Base-by-base conservation (phyloP, 2,113 vertebrate species). In the Muscicapa adusta region DNA sequence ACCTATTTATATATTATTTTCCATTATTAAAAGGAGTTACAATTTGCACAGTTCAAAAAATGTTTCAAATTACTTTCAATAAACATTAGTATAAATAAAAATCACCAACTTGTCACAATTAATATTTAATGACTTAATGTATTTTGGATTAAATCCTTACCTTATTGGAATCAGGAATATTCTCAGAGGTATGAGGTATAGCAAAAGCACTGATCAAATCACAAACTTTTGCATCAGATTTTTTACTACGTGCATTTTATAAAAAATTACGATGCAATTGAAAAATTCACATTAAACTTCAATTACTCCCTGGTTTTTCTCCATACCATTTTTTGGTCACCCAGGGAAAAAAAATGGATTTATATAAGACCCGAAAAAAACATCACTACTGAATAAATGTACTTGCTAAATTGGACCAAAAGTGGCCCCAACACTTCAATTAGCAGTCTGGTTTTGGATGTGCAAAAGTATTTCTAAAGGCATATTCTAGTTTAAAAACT, bases 251-350 rank as follows among this genome's bases (percentile, higher is more conserved):
- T 22, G 12, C 4, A 29, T 95, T 95, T 94, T 93, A 81, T 93
- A 92, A 94, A 96, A 97, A 96, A 94, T 86, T 91, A 91, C 88
- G 95, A 93, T 71, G 40, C 40, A 89, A 82, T 90, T 51, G 65
- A 89, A 85, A 95, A 93, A 88, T 8, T 71, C 68, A 68, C 43
- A 94, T 96, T 94, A 95, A 92, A 92, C 54, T 89, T 94, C 77
- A 94, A 28, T 75, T 77, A 94, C 78, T 26, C 53, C 96, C 36
- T 91, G 87, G 74, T 62, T 96, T 93, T 96, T 82, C 45, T 56
- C 74, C 60, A 61, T 29, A 75, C 14, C 22, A 54, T 89, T 96
- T 95, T 91, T 68, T 82, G 48, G 43, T 34, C 40, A 85, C 62
- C 8, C 83, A 31, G 53, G 72, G 36, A 82, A 1, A 8, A 77